Percentiles rank a stretch among this genome's conserved stretches.
Conservation (phyloP, 2,797 vertebrate genomes). For the Xerus rutilus region DNA sequence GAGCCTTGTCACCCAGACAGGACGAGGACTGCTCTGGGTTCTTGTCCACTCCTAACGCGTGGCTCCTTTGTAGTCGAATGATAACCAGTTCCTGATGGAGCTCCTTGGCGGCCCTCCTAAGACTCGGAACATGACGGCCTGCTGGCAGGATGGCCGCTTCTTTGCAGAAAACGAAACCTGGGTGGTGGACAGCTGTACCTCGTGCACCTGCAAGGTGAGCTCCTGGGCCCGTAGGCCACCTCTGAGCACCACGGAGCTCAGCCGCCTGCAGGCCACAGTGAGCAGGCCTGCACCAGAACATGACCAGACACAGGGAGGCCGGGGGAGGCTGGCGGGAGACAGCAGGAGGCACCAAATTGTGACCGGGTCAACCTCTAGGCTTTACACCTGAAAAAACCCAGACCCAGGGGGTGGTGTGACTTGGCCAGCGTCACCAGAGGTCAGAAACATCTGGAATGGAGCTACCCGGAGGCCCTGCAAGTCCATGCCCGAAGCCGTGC, state of each 20-base stretch:
- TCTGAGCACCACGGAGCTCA: no score
- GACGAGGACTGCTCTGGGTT: fast-evolving
- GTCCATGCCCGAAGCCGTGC: fast-evolving
- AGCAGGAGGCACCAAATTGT: fast-evolving
- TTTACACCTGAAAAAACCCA: not conserved
- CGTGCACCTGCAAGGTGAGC: constrained; percentile 96
- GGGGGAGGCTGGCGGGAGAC: no score
- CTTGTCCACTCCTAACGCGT: fast-evolving
- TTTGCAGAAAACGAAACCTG: constrained; percentile 97
- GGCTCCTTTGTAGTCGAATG: constrained; percentile 91
- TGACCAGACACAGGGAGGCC: no score
- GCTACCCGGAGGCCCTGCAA: fast-evolving
- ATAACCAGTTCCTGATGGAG: constrained; percentile 97
- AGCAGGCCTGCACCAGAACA: no score
- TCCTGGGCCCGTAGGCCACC: not conserved
- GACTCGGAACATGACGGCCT: constrained; percentile 94
- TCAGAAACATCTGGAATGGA: fast-evolving
- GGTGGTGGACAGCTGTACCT: constrained; percentile 99
- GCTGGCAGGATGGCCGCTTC: constrained; percentile 98
- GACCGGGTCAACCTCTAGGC: not conserved
- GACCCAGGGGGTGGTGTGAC: fast-evolving
- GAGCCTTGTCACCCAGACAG: not conserved
- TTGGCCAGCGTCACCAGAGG: fast-evolving
- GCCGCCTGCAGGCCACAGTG: no score
- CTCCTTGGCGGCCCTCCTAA: constrained; percentile 94